These are phyloP conservation scores for Diplolepis rosae DNA, from an alignment of 2,888 invertebrate species.

Conservation along the genomic window DNA sequence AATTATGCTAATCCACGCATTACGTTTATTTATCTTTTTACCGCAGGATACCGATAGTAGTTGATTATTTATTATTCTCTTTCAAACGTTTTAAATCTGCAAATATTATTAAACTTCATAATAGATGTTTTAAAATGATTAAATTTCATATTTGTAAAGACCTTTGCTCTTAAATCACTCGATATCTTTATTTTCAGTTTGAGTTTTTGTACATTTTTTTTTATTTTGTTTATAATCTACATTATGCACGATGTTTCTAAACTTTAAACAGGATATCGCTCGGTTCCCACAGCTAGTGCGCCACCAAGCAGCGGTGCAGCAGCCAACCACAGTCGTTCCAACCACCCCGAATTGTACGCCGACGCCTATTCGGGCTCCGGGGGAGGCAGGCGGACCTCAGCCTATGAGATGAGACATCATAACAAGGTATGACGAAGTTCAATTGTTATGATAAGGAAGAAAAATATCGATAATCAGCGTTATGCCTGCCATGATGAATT, in stretches of 20 bases:
- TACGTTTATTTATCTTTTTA: neutral
- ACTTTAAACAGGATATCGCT: conserved; percentile 72
- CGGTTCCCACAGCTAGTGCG: conserved; percentile 73
- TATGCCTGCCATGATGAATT: neutral
- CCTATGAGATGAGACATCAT: conserved; percentile 84
- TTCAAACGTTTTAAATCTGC: too few relatives aligned
- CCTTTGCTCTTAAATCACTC: neutral
- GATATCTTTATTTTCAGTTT: neutral
- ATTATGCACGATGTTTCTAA: conserved; percentile 49
- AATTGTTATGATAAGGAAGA: conserved; percentile 49
- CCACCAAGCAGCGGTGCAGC: conserved; percentile 75
- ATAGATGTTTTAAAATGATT: too few relatives aligned
- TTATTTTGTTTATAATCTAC: conserved; percentile 37
- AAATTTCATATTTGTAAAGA: too few relatives aligned
- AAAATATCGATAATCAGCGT: conserved; percentile 16
- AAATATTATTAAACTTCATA: too few relatives aligned
- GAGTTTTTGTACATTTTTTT: conserved; percentile 36
- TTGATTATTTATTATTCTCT: too few relatives aligned
- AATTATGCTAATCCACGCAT: neutral
- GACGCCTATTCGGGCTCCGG: conserved; percentile 80
- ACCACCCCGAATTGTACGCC: conserved; percentile 81
- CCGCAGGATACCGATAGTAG: too few relatives aligned
- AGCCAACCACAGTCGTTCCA: conserved; percentile 74
- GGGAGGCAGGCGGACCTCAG: conserved; percentile 73
- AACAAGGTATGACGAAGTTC: conserved; percentile 80